phyloP scores from a whole-genome alignment of 2,888 invertebrate genomes.

The Gasteruption jaculator region DNA sequence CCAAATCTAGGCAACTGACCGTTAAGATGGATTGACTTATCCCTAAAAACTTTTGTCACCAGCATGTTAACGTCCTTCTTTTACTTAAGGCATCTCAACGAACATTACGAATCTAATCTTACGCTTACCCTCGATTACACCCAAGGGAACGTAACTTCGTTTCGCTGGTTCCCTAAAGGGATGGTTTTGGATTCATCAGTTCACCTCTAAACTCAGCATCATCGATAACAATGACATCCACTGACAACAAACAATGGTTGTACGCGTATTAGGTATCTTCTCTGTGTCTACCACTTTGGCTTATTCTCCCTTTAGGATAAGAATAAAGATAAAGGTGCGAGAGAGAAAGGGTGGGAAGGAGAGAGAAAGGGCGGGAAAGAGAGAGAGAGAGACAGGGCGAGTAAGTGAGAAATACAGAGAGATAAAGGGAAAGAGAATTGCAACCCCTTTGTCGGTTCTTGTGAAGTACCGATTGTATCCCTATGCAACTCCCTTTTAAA shows the following conservation, averaged over 20 bases:
- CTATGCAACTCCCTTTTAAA: constrained; percentile 20
- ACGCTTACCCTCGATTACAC: constrained; percentile 2
- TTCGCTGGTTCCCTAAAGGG: constrained; percentile 12
- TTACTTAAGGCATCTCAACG: constrained; percentile 31
- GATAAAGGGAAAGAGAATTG: background rate
- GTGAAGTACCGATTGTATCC: constrained; percentile 24
- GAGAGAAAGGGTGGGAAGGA: constrained; percentile 15
- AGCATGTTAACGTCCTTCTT: too few relatives aligned
- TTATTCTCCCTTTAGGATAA: too few relatives aligned
- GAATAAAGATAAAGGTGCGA: constrained; percentile 20
- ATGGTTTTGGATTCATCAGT: constrained; percentile 30
- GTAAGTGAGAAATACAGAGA: constrained; percentile 6
- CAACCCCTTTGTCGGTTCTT: constrained; percentile 18
- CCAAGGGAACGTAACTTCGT: background rate
- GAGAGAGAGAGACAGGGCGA: constrained; percentile 6
- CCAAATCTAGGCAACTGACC: too few relatives aligned
- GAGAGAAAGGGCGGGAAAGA: too few relatives aligned
- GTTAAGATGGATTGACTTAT: too few relatives aligned
- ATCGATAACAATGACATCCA: constrained; percentile 39
- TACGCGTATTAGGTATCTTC: too few relatives aligned
- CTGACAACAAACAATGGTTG: constrained; percentile 29
- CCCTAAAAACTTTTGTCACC: too few relatives aligned
- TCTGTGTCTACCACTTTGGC: too few relatives aligned
- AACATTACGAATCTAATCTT: constrained; percentile 30
- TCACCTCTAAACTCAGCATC: constrained; percentile 38